These are phyloP conservation scores for Piscicola geometra DNA, from an alignment of 2,888 invertebrate species.

Conservation along the genomic window DNA sequence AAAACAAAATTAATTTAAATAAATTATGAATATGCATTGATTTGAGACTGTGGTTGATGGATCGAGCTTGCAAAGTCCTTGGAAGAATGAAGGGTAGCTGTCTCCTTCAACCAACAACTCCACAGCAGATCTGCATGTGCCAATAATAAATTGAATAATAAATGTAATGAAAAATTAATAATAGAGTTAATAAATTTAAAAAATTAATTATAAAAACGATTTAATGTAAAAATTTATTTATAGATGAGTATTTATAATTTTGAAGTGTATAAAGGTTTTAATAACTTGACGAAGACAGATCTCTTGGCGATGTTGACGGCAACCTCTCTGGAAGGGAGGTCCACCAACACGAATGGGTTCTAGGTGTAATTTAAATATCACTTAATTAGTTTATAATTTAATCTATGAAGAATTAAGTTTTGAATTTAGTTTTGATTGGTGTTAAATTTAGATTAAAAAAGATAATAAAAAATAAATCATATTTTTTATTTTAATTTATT, in stretches of 20 bases:
- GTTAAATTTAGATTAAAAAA: slow-evolving; percentile 76
- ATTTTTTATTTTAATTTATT: no score
- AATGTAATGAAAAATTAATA: neutral
- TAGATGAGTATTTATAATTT: neutral
- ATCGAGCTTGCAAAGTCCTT: neutral
- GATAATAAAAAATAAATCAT: no score
- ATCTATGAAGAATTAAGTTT: slow-evolving; percentile 31
- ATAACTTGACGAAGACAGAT: slow-evolving; percentile 69
- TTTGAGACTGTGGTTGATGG: neutral
- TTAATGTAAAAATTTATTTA: neutral
- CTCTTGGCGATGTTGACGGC: slow-evolving; percentile 72
- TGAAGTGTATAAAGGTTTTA: neutral
- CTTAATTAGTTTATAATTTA: no score
- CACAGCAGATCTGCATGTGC: neutral
- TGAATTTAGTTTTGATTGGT: slow-evolving; percentile 62
- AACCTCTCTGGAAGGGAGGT: slow-evolving; percentile 69
- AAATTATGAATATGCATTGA: neutral
- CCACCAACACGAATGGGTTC: slow-evolving; percentile 75
- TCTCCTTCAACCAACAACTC: slow-evolving; percentile 5
- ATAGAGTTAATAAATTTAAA: neutral
- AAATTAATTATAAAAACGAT: neutral
- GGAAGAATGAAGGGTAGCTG: neutral
- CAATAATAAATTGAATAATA: neutral
- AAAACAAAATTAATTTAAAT: neutral
- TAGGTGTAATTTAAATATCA: slow-evolving; percentile 36